A percentile compares a stretch with the other conserved stretches of the same genome.
phyloP scores from a whole-genome alignment of 2,797 vertebrate genomes.

The Poecilia picta region DNA sequence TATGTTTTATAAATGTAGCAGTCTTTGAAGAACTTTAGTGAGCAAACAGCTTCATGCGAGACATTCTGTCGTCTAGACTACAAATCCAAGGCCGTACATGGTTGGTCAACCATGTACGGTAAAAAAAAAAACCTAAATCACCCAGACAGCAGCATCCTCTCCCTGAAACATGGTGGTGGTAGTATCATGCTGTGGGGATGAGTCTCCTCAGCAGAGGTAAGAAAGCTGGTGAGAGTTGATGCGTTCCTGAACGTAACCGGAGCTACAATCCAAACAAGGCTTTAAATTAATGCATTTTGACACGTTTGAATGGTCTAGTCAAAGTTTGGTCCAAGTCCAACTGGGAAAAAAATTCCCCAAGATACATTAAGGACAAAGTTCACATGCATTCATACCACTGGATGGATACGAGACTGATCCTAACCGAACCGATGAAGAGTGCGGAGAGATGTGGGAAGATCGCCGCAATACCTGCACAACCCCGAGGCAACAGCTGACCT shows the following conservation, averaged over 20 bases:
- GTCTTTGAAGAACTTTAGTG: not conserved
- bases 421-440: slow-evolving; percentile 23
- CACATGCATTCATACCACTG: not conserved
- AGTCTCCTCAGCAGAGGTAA: not conserved
- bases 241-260: not conserved
- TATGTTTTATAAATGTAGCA: not conserved
- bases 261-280: not conserved
- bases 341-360: not conserved
- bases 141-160: not conserved
- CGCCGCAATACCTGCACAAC: slow-evolving; percentile 36
- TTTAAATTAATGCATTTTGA: not conserved
- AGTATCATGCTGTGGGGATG: not conserved
- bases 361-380: not conserved
- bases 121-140: not conserved
- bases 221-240: not conserved
- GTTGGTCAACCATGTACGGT: not conserved
- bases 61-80: not conserved
- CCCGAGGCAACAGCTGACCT: slow-evolving; percentile 46
- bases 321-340: not conserved
- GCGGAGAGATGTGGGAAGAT: slow-evolving; percentile 29
- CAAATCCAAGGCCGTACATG: no score
- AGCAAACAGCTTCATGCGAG: not conserved
- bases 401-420: slow-evolving; percentile 1
- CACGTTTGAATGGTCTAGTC: not conserved
- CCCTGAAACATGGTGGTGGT: not conserved